Evolutionary conservation across 92 coral and sea anemone species (phyloP).

Genomic region (Siderastrea radians): DNA sequence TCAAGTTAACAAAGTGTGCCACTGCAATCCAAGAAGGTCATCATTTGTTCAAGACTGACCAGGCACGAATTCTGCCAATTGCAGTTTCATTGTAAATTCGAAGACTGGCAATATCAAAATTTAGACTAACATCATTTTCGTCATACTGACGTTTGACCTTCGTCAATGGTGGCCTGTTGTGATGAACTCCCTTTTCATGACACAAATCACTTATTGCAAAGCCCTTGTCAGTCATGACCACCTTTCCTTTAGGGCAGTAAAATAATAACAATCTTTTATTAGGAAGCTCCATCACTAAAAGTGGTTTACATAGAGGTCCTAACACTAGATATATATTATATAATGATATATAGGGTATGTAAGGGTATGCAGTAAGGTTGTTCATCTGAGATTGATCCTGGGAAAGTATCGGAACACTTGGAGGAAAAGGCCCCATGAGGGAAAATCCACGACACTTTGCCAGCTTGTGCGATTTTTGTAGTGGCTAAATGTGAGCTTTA

Average conservation of each 20-base stretch:
- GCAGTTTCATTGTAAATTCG: slow-evolving; percentile 73
- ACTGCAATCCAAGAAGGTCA: slow-evolving; percentile 70
- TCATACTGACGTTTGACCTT: slow-evolving; percentile 59
- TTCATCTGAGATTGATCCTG: no score
- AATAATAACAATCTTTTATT: no score
- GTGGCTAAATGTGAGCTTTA: slow-evolving; percentile 66
- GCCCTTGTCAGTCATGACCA: slow-evolving; percentile 54
- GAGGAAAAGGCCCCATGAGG: slow-evolving; percentile 25
- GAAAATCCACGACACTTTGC: slow-evolving; percentile 64
- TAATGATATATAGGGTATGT: no score
- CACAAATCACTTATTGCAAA: slow-evolving; percentile 36
- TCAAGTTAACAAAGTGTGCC: slow-evolving; percentile 63
- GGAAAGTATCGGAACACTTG: no score
- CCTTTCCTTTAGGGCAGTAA: slow-evolving; percentile 52
- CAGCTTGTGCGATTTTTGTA: slow-evolving; percentile 69
- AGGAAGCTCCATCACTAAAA: no score
- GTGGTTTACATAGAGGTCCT: no score
- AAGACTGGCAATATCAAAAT: slow-evolving; percentile 66
- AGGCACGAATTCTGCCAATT: slow-evolving; percentile 66
- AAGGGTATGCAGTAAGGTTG: slow-evolving; percentile 53
- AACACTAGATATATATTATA: no score
- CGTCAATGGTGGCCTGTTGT: slow-evolving; percentile 67
- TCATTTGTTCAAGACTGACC: slow-evolving; percentile 62
- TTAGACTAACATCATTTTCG: slow-evolving; percentile 51
- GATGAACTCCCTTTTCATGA: slow-evolving; percentile 65